Conservation (phyloP, 2,888 invertebrate species). For the Cephalotes varians region DNA sequence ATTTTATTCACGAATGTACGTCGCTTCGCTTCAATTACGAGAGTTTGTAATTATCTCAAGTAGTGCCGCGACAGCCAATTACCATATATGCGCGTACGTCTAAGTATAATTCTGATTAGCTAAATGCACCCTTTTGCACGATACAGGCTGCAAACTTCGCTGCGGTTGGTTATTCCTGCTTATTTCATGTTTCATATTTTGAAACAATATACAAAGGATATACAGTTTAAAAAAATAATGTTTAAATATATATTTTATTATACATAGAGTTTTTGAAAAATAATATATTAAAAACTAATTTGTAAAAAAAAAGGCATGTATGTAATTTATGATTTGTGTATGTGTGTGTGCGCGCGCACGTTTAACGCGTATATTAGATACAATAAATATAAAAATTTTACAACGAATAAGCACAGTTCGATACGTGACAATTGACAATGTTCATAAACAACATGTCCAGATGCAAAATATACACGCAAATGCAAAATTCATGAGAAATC, state of each 20-base stretch:
- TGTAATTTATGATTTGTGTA: not conserved
- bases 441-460: not conserved
- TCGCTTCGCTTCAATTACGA: constrained; percentile 47
- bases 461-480: not conserved
- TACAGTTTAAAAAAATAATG: not conserved
- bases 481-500: constrained; percentile 34
- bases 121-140: constrained; percentile 29
- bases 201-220: not conserved
- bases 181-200: not conserved
- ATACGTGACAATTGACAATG: not conserved
- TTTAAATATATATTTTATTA: not conserved
- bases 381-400: too few species aligned
- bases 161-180: not conserved
- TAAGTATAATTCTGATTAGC: constrained; percentile 40
- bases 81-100: constrained; percentile 21
- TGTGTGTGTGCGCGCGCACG: too few species aligned
- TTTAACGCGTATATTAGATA: not conserved
- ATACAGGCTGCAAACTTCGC: not conserved
- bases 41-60: constrained; percentile 47
- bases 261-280: not conserved
- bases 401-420: not conserved
- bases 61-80: constrained; percentile 42
- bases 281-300: not conserved
- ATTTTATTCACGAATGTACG: constrained; percentile 34
- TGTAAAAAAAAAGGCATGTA: not conserved